Evolutionary conservation across 2,888 invertebrate genomes (phyloP).

Genomic region (Tiliacea citrago): DNA sequence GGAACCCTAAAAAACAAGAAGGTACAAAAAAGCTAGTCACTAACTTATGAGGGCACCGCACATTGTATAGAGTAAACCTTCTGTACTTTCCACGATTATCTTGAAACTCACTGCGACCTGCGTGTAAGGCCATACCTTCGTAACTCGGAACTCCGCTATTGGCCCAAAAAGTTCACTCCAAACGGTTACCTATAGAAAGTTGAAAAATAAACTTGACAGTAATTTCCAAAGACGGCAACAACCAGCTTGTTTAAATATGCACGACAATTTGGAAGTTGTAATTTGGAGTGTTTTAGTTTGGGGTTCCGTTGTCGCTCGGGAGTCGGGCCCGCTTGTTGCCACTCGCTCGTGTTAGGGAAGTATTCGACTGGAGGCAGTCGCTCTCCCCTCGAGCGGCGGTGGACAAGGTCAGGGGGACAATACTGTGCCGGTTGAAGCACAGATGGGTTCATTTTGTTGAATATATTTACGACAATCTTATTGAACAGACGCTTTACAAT

Average conservation of each 20-base stretch:
- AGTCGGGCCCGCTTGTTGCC: neutral
- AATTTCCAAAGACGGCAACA: conserved; percentile 42
- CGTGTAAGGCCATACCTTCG: conserved; percentile 4
- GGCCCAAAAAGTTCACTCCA: conserved; percentile 22
- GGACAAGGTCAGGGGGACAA: conserved; percentile 19
- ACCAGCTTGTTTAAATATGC: conserved; percentile 48
- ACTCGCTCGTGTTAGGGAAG: conserved; percentile 26
- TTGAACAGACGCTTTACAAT: neutral
- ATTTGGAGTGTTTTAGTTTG: conserved; percentile 46
- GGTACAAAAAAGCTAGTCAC: neutral
- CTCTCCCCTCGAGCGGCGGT: neutral
- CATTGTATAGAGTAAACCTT: neutral
- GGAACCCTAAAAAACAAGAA: conserved; percentile 2
- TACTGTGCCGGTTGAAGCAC: neutral
- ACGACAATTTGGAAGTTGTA: conserved; percentile 47
- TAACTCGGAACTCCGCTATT: conserved; percentile 6
- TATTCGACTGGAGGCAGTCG: conserved; percentile 12
- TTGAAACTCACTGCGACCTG: neutral
- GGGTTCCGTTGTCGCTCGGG: conserved; percentile 10
- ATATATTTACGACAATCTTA: conserved; percentile 12
- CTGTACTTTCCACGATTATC: neutral
- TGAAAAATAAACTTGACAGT: conserved; percentile 55
- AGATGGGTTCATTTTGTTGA: conserved; percentile 23
- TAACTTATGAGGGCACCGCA: neutral
- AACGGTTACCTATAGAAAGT: conserved; percentile 37